Base-by-base conservation (phyloP, 2,888 invertebrate genomes). In the Lepas anatifera region DNA sequence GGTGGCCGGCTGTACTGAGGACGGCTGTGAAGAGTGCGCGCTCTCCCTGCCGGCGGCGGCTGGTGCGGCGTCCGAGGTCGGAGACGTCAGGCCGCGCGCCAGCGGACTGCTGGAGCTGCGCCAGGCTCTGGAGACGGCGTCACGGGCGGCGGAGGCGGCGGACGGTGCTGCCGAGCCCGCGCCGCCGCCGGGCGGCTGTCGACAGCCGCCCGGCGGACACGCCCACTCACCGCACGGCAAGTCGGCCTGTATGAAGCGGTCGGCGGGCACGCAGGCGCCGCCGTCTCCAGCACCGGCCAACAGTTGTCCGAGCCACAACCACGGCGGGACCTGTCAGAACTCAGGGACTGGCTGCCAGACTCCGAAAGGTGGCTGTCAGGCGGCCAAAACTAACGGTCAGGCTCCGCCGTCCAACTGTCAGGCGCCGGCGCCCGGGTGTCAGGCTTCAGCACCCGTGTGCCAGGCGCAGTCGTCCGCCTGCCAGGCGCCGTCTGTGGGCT, bases 51-150 rank as follows among this genome's bases (percentile, higher is more conserved):
- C 58, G 22, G 58, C 13, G 29, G 18, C 25, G 27, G 50, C 50
- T 8, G 29, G 29, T 3, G 22, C 58, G 7, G 22, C 32, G 6
- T 4, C 18, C 32, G 58, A 58, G 32, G 27, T n/a, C 16, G 52
- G 18, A 27, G 2, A 16, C 41, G 11, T 4, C 11, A 11, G 29
- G 52, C 35, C 58, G 58, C 58, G 58, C 58, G 16, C 58, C 58
- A 58, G 13, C 58, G 58, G 58, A 32, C 58, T 58, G 35, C 58
- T 22, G 7, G 58, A 58, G 58, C 58, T 58, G 58, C 58, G 58
- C 8, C 58, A 58, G 58, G 58, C 58, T 32, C 58, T 58, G 32
- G 58, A 58, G 58, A 35, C 58, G 32, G 58, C 58, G 32, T 58
- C 58, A 1, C 32, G 58, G 25, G n/a, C 25, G n/a, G 48, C 48